phyloP scores from a whole-genome alignment of 2,113 vertebrate species.

The Emydocephalus ijimae region DNA sequence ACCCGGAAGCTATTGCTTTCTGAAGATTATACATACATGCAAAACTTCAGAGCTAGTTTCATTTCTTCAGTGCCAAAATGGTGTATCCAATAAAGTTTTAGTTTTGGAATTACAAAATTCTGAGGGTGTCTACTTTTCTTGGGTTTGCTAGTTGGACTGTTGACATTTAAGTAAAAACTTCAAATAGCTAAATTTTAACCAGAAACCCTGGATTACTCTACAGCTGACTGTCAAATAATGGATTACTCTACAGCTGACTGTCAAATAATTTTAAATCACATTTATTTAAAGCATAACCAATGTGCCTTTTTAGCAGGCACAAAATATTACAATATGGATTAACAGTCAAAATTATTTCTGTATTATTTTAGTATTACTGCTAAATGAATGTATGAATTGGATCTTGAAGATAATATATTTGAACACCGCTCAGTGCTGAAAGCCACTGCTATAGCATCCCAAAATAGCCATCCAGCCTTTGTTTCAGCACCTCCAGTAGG shows the following conservation, averaged over 20 bases:
- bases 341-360: background rate
- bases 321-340: background rate
- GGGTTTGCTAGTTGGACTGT: too few species aligned
- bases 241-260: background rate
- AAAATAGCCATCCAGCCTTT: background rate
- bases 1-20: background rate
- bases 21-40: background rate
- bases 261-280: background rate
- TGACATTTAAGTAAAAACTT: background rate
- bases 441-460: background rate
- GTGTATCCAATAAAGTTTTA: too few species aligned
- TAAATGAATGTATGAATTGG: background rate
- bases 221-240: background rate
- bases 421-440: background rate
- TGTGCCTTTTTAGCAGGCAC: background rate
- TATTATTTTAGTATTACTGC: background rate
- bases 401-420: background rate
- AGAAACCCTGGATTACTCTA: background rate
- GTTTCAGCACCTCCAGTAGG: background rate
- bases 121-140: too few species aligned
- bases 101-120: too few species aligned
- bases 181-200: background rate
- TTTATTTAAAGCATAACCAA: background rate
- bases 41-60: background rate
- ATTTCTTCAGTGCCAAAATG: too few species aligned